Conservation (phyloP, 2,113 vertebrate species). For the Crypturellus undulatus region DNA sequence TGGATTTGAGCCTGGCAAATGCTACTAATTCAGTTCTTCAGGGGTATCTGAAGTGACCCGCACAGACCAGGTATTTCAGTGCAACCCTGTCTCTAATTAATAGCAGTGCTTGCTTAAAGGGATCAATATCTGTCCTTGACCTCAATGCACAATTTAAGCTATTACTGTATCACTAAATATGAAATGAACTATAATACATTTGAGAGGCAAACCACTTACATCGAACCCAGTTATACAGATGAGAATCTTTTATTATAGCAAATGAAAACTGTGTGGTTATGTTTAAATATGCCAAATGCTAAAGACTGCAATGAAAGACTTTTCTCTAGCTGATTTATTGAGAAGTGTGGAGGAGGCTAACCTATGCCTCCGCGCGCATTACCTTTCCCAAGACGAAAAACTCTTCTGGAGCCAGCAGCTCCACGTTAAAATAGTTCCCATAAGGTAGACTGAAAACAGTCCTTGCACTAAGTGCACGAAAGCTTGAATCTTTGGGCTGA, state of each 20-base stretch:
- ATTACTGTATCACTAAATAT: conserved; percentile 49
- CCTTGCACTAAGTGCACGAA: neutral
- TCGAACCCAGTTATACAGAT: conserved; percentile 18
- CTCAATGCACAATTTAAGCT: conserved; percentile 51
- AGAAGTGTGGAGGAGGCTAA: neutral
- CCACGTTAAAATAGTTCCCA: neutral
- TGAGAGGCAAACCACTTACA: conserved; percentile 64
- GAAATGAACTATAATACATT: conserved; percentile 46
- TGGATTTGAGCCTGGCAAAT: neutral
- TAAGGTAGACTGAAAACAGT: neutral
- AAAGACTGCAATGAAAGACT: neutral
- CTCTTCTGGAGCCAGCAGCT: neutral
- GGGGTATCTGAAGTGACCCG: neutral
- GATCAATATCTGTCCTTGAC: conserved; percentile 69
- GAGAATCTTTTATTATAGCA: conserved; percentile 41
- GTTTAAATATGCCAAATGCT: conserved; percentile 13
- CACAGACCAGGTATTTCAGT: conserved; percentile 37
- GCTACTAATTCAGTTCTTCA: neutral
- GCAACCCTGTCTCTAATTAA: conserved; percentile 72
- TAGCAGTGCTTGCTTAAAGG: conserved; percentile 62
- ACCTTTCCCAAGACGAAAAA: neutral
- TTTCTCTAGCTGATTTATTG: neutral
- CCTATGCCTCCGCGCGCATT: neutral
- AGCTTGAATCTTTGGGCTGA: neutral
- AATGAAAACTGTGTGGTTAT: conserved; percentile 21